Percentiles rank a stretch among this genome's conserved stretches.
These are phyloP conservation scores for Sciurus niger DNA, from an alignment of 2,113 vertebrate genomes.

Conservation along the genomic window DNA sequence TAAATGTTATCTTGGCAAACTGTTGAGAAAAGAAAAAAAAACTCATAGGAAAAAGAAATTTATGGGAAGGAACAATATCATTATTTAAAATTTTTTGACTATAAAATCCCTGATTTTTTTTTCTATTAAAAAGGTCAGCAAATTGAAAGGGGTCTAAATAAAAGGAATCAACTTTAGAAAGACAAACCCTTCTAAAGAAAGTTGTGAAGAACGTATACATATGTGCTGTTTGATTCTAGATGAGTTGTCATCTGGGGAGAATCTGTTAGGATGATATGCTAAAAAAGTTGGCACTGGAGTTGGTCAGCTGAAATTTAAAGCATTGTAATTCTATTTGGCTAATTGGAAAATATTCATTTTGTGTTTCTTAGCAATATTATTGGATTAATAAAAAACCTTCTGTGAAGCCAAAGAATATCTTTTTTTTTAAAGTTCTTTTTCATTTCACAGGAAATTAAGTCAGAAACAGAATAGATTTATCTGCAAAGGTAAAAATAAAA, in stretches of 20 bases:
- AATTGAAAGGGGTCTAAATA: constrained; percentile 28
- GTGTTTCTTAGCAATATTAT: neutral
- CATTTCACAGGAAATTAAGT: neutral
- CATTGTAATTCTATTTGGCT: neutral
- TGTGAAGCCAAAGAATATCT: neutral
- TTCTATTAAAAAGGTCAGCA: constrained; percentile 51
- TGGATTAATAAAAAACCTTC: constrained; percentile 1
- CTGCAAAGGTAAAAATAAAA: neutral
- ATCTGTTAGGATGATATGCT: neutral
- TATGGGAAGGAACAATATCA: neutral
- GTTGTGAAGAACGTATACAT: neutral
- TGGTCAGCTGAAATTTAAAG: neutral
- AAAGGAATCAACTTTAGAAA: constrained; percentile 48
- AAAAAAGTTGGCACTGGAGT: neutral
- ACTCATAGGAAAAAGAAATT: constrained; percentile 37
- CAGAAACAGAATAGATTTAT: neutral
- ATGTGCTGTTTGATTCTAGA: neutral
- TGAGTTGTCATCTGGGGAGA: neutral
- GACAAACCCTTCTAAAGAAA: neutral
- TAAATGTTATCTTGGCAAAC: constrained; percentile 39
- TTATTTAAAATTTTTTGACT: constrained; percentile 61
- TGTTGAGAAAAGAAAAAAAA: neutral
- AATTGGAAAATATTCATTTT: neutral
- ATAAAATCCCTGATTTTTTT: constrained; percentile 51
- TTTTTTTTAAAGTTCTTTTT: neutral